Conservation (phyloP, 2,888 invertebrate species). For the Drosophila paramelanica region DNA sequence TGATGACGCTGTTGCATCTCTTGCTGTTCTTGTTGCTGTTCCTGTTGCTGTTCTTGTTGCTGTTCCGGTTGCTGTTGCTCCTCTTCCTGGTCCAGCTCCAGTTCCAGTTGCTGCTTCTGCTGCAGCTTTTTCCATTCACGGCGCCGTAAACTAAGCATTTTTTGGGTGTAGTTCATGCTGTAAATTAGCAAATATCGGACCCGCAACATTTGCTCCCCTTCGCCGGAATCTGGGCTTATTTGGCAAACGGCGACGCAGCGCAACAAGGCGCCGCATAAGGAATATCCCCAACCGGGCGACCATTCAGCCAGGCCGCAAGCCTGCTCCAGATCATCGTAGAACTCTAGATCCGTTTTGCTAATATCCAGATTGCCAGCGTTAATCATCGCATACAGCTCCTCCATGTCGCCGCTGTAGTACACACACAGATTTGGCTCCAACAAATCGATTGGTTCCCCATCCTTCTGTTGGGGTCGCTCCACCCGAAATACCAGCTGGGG, state of each 20-base stretch:
- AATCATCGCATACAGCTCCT: constrained; percentile 21
- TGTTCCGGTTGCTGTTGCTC: not conserved
- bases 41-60: not conserved
- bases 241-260: constrained; percentile 35
- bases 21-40: not conserved
- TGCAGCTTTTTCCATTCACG: constrained; percentile 12
- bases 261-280: constrained; percentile 29
- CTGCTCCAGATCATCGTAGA: constrained; percentile 3
- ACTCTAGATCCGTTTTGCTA: not conserved
- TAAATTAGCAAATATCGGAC: constrained; percentile 38
- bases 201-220: not conserved
- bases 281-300: constrained; percentile 28
- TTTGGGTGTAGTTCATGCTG: constrained; percentile 4
- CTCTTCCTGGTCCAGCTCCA: not conserved
- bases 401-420: constrained; percentile 30
- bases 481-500: constrained; percentile 30
- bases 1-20: too few relatives aligned
- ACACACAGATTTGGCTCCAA: constrained; percentile 1
- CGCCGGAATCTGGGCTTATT: not conserved
- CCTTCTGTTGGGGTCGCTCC: not conserved
- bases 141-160: constrained; percentile 15
- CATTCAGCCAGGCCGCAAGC: constrained; percentile 18
- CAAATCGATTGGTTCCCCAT: not conserved
- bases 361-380: not conserved
- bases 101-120: not conserved